These are phyloP conservation scores for Gobio gobio DNA, from an alignment of 2,113 vertebrate genomes.

Conservation along the genomic window DNA sequence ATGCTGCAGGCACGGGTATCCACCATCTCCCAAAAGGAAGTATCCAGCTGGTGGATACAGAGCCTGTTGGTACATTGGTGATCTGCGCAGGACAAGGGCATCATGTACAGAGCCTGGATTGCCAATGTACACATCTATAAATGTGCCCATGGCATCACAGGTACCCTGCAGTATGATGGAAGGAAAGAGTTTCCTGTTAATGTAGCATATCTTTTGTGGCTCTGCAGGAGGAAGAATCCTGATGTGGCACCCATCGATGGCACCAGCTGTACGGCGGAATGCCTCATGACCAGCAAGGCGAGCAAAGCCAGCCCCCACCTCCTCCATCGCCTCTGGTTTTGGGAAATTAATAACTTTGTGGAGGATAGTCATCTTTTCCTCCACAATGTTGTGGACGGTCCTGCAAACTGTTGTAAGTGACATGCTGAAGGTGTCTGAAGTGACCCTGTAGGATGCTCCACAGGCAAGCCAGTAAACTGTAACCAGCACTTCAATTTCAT, in stretches of 20 bases:
- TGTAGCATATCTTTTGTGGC: neutral
- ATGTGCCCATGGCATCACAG: neutral
- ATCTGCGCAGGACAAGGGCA: slow-evolving; percentile 13
- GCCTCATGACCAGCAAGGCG: neutral
- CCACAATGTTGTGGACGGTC: neutral
- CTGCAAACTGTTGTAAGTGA: neutral
- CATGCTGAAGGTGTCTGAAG: neutral
- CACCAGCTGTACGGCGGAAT: neutral
- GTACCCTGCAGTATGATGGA: neutral
- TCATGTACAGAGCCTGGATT: slow-evolving; percentile 33
- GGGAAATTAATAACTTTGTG: slow-evolving; percentile 17
- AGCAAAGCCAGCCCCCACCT: neutral
- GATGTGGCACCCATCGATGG: neutral
- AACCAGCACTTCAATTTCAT: slow-evolving; percentile 26
- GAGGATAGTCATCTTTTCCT: neutral
- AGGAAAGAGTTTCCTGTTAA: neutral
- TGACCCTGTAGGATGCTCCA: slow-evolving; percentile 20
- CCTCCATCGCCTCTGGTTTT: slow-evolving; percentile 8
- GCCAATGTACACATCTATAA: slow-evolving; percentile 26
- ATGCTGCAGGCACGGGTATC: slow-evolving; percentile 18
- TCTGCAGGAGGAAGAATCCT: neutral
- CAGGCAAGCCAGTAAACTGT: slow-evolving; percentile 14
- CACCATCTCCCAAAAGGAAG: slow-evolving; percentile 28
- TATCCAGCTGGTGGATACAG: slow-evolving; percentile 13
- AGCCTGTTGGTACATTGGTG: slow-evolving; percentile 15